Conservation (phyloP, 2,888 invertebrate genomes). For the Escarpia spicata region DNA sequence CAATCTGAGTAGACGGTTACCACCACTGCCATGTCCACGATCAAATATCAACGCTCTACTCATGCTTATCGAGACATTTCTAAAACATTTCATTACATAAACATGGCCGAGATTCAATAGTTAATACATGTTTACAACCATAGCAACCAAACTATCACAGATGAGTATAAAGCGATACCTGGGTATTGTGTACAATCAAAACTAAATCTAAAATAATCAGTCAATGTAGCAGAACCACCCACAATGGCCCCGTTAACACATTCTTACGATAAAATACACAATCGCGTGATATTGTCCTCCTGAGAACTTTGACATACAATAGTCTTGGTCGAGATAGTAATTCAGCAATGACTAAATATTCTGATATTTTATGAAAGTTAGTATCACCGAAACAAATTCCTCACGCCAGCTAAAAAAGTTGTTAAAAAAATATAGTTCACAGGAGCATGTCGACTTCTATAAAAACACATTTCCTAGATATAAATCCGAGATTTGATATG, state of each 20-base stretch:
- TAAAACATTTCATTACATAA: neutral
- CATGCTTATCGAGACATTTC: neutral
- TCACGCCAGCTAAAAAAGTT: neutral
- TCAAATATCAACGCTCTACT: neutral
- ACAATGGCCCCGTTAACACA: neutral
- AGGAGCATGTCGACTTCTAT: neutral
- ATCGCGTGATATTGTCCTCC: too few species aligned
- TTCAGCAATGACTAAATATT: neutral
- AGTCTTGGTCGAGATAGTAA: neutral
- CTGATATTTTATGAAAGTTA: neutral
- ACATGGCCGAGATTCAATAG: neutral
- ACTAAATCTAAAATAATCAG: neutral
- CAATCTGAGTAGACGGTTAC: neutral
- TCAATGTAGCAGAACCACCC: neutral
- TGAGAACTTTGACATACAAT: neutral
- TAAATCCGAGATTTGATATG: neutral
- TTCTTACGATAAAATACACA: neutral
- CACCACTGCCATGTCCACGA: neutral
- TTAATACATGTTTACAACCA: neutral
- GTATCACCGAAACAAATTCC: neutral
- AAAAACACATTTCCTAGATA: neutral
- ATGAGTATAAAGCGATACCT: neutral
- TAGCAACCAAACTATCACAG: conserved; percentile 10
- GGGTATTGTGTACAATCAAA: neutral
- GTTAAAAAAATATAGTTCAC: neutral